Percentiles rank a stretch among this genome's conserved stretches.
Evolutionary conservation across 2,888 invertebrate genomes (phyloP).

Genomic region (Phasia obesa): DNA sequence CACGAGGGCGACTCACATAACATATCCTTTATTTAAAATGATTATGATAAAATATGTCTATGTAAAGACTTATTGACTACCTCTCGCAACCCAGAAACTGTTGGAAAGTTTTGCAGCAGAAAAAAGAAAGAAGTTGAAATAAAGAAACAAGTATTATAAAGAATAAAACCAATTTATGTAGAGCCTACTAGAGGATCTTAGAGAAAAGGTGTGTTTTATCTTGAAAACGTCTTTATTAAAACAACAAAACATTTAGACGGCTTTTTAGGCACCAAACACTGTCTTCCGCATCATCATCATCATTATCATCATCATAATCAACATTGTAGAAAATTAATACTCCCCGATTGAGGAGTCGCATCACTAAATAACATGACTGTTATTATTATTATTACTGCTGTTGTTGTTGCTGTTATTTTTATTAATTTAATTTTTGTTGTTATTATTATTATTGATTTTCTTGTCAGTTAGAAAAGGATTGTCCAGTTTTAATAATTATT

Average conservation of each 20-base stretch:
- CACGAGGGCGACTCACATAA: no score
- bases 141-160: conserved; percentile 15
- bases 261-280: conserved; percentile 75
- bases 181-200: conserved; percentile 56
- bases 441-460: conserved; percentile 2
- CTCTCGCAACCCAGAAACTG: neutral
- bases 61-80: neutral
- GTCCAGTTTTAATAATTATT: conserved; percentile 7
- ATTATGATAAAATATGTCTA: no score
- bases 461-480: conserved; percentile 46
- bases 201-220: conserved; percentile 63
- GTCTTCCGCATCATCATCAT: conserved; percentile 63
- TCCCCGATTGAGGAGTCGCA: conserved; percentile 72
- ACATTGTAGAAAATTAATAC: conserved; percentile 70
- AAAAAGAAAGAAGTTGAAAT: neutral
- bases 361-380: conserved; percentile 70
- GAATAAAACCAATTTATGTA: conserved; percentile 6
- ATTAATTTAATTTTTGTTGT: conserved; percentile 6
- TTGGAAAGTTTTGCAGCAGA: neutral
- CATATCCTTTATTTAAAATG: no score
- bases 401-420: conserved; percentile 43
- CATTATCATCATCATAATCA: conserved; percentile 38
- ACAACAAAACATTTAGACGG: conserved; percentile 80
- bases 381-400: conserved; percentile 68
- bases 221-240: conserved; percentile 79